Base-by-base conservation (phyloP, 1,140 invertebrate genomes). In the Drosophila bifasciata region DNA sequence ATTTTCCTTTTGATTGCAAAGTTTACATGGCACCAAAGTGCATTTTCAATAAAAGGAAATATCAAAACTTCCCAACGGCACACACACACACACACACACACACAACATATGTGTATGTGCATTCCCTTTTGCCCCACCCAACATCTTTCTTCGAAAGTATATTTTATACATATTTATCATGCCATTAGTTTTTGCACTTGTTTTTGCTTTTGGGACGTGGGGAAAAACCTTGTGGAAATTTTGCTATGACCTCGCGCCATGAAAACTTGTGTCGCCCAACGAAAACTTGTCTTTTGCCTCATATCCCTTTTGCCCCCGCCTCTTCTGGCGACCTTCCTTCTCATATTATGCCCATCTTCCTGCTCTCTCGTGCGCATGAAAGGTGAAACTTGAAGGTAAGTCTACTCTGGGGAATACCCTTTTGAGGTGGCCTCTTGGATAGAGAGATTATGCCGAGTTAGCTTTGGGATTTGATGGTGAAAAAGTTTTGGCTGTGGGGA, bases 41-140 rank as follows among this genome's bases (percentile, higher is more conserved):
- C 81, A 85, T 85, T 85, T 85, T 85, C 81, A 85, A 85, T 85
- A 85, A 85, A 86, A 86, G 81, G 73, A 85, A 85, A 85, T 86
- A 85, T 86, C 81, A 85, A 36, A 81, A 81, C 81, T 76, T 61
- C 48, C 68, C 61, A 75, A 75, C 53, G 71, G 60, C 66, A 75
- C 74, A 41, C 74, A 43, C 45, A 52, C 41, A 76, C 40, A 76
- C 60, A 58, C 55, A 68, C 15, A 57, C 40, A 67, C 46, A 62
- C 39, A 48, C 8, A 17, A 53, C 15, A 52, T 41, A 55, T 25
- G 44, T 23, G 6, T 32, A 45, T 23, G 39, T 46, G 36, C 45
- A 56, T 63, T 36, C 16, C 16, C 23, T 32, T 32, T 32, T 32
- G 28, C 23, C 16, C 16, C 23, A 0, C 8, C n/a, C 56, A 43